Evolutionary conservation across 2,113 vertebrate genomes (phyloP), one percentile per base, ranked within the genome.

Genomic region (Gracilinanus agilis): DNA sequence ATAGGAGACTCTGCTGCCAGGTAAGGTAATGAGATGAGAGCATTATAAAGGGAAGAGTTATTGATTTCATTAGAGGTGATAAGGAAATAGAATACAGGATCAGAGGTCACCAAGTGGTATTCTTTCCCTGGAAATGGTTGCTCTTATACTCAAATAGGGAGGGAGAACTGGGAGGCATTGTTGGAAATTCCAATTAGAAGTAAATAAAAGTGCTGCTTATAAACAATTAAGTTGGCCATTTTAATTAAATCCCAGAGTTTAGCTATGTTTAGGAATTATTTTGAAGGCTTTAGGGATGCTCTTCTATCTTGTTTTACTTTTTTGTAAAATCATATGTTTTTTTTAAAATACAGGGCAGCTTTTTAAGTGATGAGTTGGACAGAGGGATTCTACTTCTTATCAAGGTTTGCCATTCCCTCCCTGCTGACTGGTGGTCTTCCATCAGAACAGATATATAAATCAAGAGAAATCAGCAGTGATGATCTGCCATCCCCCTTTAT

Each of bases 401-500:
- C 56, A 92, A 55, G 11, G 96, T 97, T 96, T 98, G 54, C 90
- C 92, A 54, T 23, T 67, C 21, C 89, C 54, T 55, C 67, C 49
- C 54, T 94, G 9, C n/a, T 95, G 88, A 61, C 2, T 95, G 97
- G 95, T 93, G 54, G 10, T 56, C 95, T 91, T 54, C 53, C 95
- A 95, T 96, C 58, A 93, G 29, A 1, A 90, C 24, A 53, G 94
- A 97, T 91, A 90, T 0, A 3, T 94, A 97, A 97, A 96, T 97
- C 88, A 92, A 93, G 55, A 95, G 3, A 96, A 97, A 96, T 90
- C 6, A 97, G 96, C 94, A 97, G 0, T 93, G 92, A 97, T 93
- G 88, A 88, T 29, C 54, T 97, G 49, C 96, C 93, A 0, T 0
- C 4, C 56, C 92, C 19, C 75, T 90, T 93, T 16, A 92, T 58